A percentile compares a stretch with the other conserved stretches of the same genome.
These are phyloP conservation scores for Gallinago undulata DNA, from an alignment of 2,113 vertebrate genomes.

Conservation along the genomic window DNA sequence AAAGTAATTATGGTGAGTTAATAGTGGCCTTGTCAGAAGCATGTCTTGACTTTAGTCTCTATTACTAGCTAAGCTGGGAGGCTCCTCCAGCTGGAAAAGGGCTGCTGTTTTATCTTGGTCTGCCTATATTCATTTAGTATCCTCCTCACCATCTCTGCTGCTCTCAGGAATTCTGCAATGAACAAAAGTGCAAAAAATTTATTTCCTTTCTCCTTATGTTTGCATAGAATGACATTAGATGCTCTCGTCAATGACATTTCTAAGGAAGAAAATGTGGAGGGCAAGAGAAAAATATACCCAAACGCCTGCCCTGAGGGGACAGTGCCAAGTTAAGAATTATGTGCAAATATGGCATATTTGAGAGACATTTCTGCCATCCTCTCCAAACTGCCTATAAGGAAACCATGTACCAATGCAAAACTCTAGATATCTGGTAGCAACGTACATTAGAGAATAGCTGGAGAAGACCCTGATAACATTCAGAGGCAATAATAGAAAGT, in stretches of 20 bases:
- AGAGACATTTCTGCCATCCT: background rate
- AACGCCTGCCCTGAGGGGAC: background rate
- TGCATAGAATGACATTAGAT: background rate
- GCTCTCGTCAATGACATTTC: background rate
- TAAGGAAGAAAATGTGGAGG: background rate
- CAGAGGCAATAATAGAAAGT: background rate
- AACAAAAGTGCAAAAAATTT: background rate
- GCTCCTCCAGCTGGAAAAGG: background rate
- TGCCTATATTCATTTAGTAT: background rate
- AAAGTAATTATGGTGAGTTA: background rate
- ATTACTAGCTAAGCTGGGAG: background rate
- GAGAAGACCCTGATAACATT: background rate
- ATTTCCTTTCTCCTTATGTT: background rate
- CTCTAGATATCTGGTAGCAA: background rate
- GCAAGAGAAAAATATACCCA: background rate
- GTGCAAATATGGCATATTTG: background rate
- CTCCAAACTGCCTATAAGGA: background rate
- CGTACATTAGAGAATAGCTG: background rate
- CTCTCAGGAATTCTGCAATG: background rate
- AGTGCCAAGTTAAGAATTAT: background rate
- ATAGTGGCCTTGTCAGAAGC: background rate
- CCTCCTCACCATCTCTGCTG: background rate
- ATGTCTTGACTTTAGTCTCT: background rate
- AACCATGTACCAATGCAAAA: background rate
- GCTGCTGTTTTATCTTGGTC: background rate